Conservation (phyloP, 30 jellyfish, hydroid and myxozoan genomes). For the Calvadosia cruxmelitensis region DNA sequence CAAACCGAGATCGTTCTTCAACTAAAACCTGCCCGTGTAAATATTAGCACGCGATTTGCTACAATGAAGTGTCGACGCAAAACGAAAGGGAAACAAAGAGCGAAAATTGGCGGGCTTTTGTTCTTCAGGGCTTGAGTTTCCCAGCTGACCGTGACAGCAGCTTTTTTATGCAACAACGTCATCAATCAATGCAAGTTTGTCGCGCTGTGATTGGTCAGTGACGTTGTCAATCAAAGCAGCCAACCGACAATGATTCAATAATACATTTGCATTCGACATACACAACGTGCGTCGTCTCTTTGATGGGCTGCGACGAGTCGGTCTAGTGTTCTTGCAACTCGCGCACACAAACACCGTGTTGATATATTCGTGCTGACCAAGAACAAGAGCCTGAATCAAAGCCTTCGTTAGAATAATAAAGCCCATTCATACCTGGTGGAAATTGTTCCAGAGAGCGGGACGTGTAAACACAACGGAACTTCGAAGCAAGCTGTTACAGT, state of each 20-base stretch:
- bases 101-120: neutral
- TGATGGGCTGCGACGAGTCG: neutral
- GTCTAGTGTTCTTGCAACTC: neutral
- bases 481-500: neutral
- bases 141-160: neutral
- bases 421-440: conserved; percentile 1
- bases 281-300: neutral
- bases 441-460: neutral
- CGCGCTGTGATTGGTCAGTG: neutral
- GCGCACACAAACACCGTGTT: neutral
- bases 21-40: neutral
- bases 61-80: no score
- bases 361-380: neutral
- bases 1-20: neutral
- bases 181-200: neutral
- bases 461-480: neutral
- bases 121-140: neutral
- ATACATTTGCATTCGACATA: neutral
- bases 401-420: conserved; percentile 1
- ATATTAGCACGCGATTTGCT: neutral
- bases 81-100: neutral
- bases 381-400: conserved; percentile 1
- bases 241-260: neutral
- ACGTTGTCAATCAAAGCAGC: conserved; percentile 1
- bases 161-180: neutral